Evolutionary conservation across 1,140 invertebrate genomes (phyloP).

Genomic region (Zaprionus vittiger): DNA sequence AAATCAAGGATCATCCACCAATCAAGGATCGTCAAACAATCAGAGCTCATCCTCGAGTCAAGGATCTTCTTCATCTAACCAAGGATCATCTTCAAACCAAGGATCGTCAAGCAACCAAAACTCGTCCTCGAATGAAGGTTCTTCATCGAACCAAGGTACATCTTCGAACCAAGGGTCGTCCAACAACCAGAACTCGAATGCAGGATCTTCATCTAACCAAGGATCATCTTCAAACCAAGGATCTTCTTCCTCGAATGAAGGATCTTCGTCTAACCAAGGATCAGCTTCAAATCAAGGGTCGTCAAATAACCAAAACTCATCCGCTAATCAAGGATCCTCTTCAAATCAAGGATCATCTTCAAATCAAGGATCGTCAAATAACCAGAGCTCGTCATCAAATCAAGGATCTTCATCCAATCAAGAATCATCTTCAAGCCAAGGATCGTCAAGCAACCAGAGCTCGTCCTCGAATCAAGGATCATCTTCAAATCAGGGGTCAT

Average conservation of each 20-base stretch:
- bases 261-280: slow-evolving; percentile 42
- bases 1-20: slow-evolving; percentile 47
- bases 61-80: slow-evolving; percentile 43
- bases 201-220: slow-evolving; percentile 34
- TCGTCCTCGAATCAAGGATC: slow-evolving; percentile 39
- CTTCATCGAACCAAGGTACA: slow-evolving; percentile 25
- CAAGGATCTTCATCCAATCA: slow-evolving; percentile 26
- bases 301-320: slow-evolving; percentile 38
- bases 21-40: slow-evolving; percentile 46
- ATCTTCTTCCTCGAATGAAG: slow-evolving; percentile 47
- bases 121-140: slow-evolving; percentile 47
- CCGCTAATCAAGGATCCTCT: slow-evolving; percentile 43
- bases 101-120: slow-evolving; percentile 40
- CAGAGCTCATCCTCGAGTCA: slow-evolving; percentile 49
- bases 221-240: slow-evolving; percentile 50
- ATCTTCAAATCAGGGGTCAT: slow-evolving; percentile 41
- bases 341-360: slow-evolving; percentile 19
- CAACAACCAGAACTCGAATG: slow-evolving; percentile 27
- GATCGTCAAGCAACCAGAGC: slow-evolving; percentile 25
- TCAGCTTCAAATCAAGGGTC: slow-evolving; percentile 52
- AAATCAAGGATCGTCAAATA: slow-evolving; percentile 24
- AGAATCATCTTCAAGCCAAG: slow-evolving; percentile 28
- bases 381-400: slow-evolving; percentile 35
- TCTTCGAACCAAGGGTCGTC: slow-evolving; percentile 29
- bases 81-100: slow-evolving; percentile 51